phyloP scores from a whole-genome alignment of 1,140 invertebrate species.

The Papilio machaon region DNA sequence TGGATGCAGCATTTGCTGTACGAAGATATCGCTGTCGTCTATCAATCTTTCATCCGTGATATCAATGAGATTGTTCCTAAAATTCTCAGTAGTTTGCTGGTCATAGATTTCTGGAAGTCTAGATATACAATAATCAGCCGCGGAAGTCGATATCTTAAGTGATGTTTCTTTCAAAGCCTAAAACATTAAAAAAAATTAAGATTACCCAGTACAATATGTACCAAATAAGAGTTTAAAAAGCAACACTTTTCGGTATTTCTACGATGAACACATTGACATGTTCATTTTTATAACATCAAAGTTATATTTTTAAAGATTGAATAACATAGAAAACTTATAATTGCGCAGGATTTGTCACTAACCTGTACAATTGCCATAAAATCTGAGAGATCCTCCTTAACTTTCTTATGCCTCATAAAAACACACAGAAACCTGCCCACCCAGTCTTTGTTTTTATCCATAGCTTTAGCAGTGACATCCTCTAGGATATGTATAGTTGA shows the following conservation, averaged over 20 bases:
- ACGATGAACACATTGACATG: no score
- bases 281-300: no score
- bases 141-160: slow-evolving; percentile 70
- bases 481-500: slow-evolving; percentile 66
- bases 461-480: slow-evolving; percentile 58
- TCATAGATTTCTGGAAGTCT: slow-evolving; percentile 55
- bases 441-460: slow-evolving; percentile 71
- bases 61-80: slow-evolving; percentile 53
- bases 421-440: slow-evolving; percentile 65
- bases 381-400: slow-evolving; percentile 60
- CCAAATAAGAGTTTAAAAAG: neutral
- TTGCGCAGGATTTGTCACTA: neutral
- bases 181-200: slow-evolving; percentile 40
- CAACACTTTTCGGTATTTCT: neutral
- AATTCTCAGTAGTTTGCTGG: slow-evolving; percentile 36
- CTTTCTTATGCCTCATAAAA: slow-evolving; percentile 61
- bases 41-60: slow-evolving; percentile 68
- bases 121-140: slow-evolving; percentile 67
- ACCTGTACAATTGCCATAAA: slow-evolving; percentile 61
- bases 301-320: no score
- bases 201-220: neutral
- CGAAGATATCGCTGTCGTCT: slow-evolving; percentile 64
- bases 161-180: slow-evolving; percentile 64
- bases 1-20: slow-evolving; percentile 73
- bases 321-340: no score